Percentiles rank a stretch among this genome's conserved stretches.
Evolutionary conservation across 2,113 vertebrate species (phyloP).

Genomic region (Motacilla tschutschensis): DNA sequence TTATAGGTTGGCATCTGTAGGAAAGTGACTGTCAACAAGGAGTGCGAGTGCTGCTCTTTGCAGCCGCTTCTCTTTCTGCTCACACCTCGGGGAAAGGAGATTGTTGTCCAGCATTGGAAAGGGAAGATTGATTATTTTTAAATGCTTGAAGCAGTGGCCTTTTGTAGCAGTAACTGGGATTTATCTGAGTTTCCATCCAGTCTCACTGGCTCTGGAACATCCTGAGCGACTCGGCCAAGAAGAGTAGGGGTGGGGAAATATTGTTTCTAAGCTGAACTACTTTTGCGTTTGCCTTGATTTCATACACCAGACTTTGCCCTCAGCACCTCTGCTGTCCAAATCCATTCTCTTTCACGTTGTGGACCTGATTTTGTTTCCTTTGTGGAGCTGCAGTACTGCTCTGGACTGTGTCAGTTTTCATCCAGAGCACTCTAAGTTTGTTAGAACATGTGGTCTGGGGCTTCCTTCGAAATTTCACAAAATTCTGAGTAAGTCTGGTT

Average conservation of each 20-base stretch:
- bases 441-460: neutral
- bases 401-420: neutral
- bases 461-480: neutral
- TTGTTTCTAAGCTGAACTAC: neutral
- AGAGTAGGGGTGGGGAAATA: neutral
- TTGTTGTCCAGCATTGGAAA: neutral
- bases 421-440: neutral
- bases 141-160: neutral
- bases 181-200: neutral
- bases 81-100: neutral
- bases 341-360: neutral
- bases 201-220: neutral
- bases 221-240: neutral
- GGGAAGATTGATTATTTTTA: neutral
- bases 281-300: neutral
- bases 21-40: neutral
- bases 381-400: neutral
- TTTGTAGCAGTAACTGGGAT: neutral
- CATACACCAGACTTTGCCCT: neutral
- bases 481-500: neutral
- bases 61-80: neutral
- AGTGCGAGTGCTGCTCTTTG: neutral
- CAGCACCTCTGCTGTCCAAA: neutral
- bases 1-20: neutral
- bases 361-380: neutral